Percentiles rank a stretch among this genome's conserved stretches.
Evolutionary conservation across 2,888 invertebrate genomes (phyloP).

Genomic region (Cremastinae sp.): DNA sequence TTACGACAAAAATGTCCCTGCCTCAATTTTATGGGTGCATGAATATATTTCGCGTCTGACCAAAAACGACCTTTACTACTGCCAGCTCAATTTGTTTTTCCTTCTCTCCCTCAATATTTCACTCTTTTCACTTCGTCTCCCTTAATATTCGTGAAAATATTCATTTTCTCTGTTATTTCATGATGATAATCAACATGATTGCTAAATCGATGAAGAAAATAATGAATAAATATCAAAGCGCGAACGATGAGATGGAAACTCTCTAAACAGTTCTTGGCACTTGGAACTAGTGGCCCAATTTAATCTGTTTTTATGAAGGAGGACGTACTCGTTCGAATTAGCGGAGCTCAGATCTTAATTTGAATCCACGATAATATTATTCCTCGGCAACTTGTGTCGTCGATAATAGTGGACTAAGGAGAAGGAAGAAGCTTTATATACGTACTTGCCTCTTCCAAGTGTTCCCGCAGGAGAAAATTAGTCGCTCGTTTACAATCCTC

Average conservation of each 20-base stretch:
- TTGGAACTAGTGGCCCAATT: conserved; percentile 53
- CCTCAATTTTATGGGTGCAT: neutral
- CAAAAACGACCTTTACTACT: conserved; percentile 16
- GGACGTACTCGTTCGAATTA: conserved; percentile 41
- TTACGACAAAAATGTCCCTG: neutral
- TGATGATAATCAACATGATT: too few species aligned
- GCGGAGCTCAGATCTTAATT: conserved; percentile 49
- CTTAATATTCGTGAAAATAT: too few species aligned
- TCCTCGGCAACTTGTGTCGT: conserved; percentile 46
- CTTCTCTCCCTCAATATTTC: neutral
- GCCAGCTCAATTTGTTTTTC: neutral
- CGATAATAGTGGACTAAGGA: conserved; percentile 55
- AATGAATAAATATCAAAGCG: conserved; percentile 4
- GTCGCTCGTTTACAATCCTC: conserved; percentile 52
- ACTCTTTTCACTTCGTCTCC: neutral
- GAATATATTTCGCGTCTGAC: conserved; percentile 13
- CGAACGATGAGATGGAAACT: neutral
- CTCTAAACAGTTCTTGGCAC: conserved; percentile 26
- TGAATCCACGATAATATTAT: conserved; percentile 54
- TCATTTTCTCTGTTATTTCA: too few species aligned
- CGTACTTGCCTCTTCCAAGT: conserved; percentile 54
- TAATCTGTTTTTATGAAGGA: conserved; percentile 49
- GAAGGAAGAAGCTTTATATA: conserved; percentile 35
- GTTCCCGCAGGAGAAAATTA: conserved; percentile 60
- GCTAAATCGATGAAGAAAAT: too few species aligned